Percentiles rank a stretch among this genome's conserved stretches.
Conservation (phyloP, 2,888 invertebrate species). For the Microctonus hyperodae region DNA sequence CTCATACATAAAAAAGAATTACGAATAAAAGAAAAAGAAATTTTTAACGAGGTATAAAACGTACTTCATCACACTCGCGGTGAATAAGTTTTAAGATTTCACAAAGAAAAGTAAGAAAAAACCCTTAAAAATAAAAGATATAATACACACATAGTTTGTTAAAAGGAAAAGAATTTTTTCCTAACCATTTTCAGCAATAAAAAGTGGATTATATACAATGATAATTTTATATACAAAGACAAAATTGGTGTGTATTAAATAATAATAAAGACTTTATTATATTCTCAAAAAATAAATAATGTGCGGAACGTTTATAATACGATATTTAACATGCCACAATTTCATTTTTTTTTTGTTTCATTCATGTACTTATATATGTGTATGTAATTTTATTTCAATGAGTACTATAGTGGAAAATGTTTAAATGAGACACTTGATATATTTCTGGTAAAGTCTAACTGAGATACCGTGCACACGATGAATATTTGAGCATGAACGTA, state of each 20-base stretch:
- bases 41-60: conserved; percentile 15
- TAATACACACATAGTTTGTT: background rate
- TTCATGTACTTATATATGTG: background rate
- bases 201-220: background rate
- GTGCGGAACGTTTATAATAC: background rate
- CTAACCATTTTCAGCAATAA: background rate
- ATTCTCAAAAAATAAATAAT: background rate
- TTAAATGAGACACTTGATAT: background rate
- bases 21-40: background rate
- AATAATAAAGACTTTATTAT: background rate
- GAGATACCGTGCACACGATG: background rate
- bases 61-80: background rate
- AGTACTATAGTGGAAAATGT: background rate
- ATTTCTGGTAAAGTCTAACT: background rate
- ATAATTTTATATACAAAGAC: background rate
- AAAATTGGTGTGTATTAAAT: background rate
- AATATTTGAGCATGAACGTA: background rate
- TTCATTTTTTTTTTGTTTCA: background rate
- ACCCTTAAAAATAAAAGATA: background rate
- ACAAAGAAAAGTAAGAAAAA: background rate
- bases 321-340: background rate
- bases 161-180: background rate
- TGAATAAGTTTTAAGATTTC: background rate
- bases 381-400: background rate
- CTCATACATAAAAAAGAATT: background rate